These are phyloP conservation scores for Champsocephalus esox DNA, from an alignment of 2,797 vertebrate species.

Conservation along the genomic window DNA sequence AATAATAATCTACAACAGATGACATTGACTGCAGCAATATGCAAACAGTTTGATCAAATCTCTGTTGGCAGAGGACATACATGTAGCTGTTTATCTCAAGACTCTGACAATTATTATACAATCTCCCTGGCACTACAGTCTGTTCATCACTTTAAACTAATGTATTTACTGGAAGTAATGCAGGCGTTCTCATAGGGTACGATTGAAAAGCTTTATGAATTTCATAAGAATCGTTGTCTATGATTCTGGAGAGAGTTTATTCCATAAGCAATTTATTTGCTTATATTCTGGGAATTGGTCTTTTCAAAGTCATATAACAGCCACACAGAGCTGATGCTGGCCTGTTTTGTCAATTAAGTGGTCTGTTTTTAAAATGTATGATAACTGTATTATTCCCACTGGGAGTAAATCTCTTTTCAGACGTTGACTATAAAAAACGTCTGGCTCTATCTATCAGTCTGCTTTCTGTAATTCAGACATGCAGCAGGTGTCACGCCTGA, in stretches of 20 bases:
- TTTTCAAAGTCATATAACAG: conserved; percentile 7
- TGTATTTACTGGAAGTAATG: conserved; percentile 22
- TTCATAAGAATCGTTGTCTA: background rate
- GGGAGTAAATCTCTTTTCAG: conserved; percentile 3
- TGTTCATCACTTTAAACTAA: conserved; percentile 47
- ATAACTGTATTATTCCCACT: background rate
- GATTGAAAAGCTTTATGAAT: conserved; percentile 5
- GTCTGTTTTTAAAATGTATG: background rate
- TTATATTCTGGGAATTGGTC: conserved; percentile 7
- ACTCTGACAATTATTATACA: conserved; percentile 52
- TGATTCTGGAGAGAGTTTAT: conserved; percentile 7
- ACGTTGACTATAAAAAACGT: background rate
- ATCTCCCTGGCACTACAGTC: conserved; percentile 22
- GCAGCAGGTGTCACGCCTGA: background rate
- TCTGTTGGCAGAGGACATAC: conserved; percentile 38
- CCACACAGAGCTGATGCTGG: conserved; percentile 12
- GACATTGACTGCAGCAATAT: conserved; percentile 37
- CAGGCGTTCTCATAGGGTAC: background rate
- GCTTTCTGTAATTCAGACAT: background rate
- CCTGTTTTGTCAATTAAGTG: background rate
- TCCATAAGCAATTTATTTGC: background rate
- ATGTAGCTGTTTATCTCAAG: conserved; percentile 41
- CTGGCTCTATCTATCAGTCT: background rate
- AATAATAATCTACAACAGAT: conserved; percentile 25
- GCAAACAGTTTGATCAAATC: conserved; percentile 44